A percentile compares a stretch with the other conserved stretches of the same genome.
phyloP scores from a whole-genome alignment of 2,888 invertebrate species.

The Gonocerus acuteangulatus region DNA sequence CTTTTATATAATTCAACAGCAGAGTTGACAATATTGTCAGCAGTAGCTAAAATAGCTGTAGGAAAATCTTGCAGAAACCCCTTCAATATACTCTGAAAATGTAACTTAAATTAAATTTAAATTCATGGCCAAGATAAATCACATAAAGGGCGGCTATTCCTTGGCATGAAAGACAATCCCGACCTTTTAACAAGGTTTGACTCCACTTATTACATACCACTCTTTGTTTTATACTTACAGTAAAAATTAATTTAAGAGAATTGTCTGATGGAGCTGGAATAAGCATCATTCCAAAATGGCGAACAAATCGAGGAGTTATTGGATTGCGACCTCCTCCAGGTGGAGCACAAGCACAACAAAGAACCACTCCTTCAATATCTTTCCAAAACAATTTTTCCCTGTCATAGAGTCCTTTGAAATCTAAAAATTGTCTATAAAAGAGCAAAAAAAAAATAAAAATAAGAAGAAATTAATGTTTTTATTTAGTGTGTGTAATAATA shows the following conservation, averaged over 20 bases:
- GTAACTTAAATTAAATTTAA: background rate
- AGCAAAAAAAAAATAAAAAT: no score
- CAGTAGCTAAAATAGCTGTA: constrained; percentile 57
- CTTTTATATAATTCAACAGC: constrained; percentile 76
- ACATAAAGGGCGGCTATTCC: no score
- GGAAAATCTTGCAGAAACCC: constrained; percentile 76
- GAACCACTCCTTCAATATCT: constrained; percentile 70
- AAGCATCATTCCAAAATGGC: constrained; percentile 80
- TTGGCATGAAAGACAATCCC: no score
- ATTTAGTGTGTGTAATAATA: background rate
- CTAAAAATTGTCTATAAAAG: constrained; percentile 57
- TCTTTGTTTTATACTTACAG: constrained; percentile 45
- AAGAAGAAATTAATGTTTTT: background rate
- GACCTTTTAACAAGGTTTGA: no score
- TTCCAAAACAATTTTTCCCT: constrained; percentile 85
- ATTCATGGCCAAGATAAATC: no score
- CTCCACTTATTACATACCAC: no score
- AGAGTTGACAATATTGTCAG: constrained; percentile 68
- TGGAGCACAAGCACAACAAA: constrained; percentile 79
- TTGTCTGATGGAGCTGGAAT: constrained; percentile 72
- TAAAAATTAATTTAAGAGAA: constrained; percentile 71
- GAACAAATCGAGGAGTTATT: constrained; percentile 71
- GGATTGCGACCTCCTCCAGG: constrained; percentile 86
- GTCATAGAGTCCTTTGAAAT: constrained; percentile 77
- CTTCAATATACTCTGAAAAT: constrained; percentile 54